A percentile compares a stretch with the other conserved stretches of the same genome.
phyloP scores from a whole-genome alignment of 2,113 vertebrate species.

The Jaculus jaculus region DNA sequence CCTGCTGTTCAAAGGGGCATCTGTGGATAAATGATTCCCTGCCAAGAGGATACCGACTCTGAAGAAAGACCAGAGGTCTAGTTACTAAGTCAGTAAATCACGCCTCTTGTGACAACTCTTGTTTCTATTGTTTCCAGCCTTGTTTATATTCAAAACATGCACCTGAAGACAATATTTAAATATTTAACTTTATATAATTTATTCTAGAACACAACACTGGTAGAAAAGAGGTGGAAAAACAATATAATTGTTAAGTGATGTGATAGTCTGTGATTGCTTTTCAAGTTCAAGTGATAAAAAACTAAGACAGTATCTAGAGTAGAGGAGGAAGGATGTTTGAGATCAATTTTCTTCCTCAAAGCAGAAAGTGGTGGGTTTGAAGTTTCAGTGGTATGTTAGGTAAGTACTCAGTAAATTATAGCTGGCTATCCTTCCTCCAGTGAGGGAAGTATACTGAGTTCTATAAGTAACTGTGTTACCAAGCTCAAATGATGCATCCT shows the following conservation, averaged over 20 bases:
- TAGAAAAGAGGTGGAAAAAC: conserved; percentile 10
- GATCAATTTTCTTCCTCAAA: not conserved
- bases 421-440: too few relatives aligned
- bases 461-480: too few relatives aligned
- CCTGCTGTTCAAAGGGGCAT: not conserved
- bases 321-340: not conserved
- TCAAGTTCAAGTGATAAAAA: not conserved
- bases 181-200: not conserved
- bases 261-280: not conserved
- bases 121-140: not conserved
- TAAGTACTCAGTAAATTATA: too few relatives aligned
- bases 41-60: not conserved
- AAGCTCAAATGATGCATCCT: not conserved
- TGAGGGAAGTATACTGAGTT: too few relatives aligned
- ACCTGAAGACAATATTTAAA: not conserved
- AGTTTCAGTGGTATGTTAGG: not conserved
- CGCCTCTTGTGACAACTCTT: not conserved
- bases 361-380: not conserved
- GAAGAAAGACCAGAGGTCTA: not conserved
- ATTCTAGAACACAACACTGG: not conserved
- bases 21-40: not conserved
- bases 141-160: not conserved
- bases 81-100: not conserved
- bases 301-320: too few relatives aligned
- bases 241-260: not conserved